Conservation (phyloP, 1,140 invertebrate species). For the Sarcophaga bullata region DNA sequence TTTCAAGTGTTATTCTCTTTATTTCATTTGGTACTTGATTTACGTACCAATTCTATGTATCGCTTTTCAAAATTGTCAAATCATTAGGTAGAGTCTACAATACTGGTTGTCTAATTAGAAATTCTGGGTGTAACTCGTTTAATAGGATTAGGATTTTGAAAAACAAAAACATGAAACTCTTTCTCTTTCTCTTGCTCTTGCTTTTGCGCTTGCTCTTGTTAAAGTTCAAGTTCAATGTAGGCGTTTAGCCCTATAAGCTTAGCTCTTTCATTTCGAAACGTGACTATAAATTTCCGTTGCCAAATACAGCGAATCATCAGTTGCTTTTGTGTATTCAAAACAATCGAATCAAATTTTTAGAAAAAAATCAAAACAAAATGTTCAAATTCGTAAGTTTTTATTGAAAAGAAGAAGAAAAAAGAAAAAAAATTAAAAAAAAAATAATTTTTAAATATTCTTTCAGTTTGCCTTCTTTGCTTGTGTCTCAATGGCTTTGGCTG, state of each 20-base stretch:
- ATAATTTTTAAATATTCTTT: not conserved
- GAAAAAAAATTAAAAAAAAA: not conserved
- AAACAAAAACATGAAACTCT: not conserved
- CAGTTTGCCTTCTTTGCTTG: conserved; percentile 67
- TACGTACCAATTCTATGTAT: not conserved
- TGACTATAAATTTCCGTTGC: not conserved
- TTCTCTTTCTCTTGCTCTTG: too few relatives aligned
- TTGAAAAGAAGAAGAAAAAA: not conserved
- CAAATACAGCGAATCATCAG: not conserved
- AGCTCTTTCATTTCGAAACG: not conserved
- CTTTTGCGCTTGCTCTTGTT: too few relatives aligned
- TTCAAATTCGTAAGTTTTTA: conserved; percentile 60
- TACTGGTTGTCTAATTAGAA: not conserved
- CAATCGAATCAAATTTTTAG: not conserved
- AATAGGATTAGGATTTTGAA: not conserved
- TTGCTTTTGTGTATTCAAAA: conserved; percentile 19
- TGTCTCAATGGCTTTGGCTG: conserved; percentile 68
- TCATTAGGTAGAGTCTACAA: not conserved
- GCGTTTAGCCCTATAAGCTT: not conserved
- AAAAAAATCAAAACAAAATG: conserved; percentile 50
- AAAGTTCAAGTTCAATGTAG: conserved; percentile 30
- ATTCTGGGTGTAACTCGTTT: not conserved
- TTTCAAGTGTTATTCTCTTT: not conserved
- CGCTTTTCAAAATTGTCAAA: not conserved
- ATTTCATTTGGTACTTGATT: too few relatives aligned